Evolutionary conservation across 2,113 vertebrate genomes (phyloP), one percentile per base, ranked within the genome.

Genomic region (Carettochelys insculpta): DNA sequence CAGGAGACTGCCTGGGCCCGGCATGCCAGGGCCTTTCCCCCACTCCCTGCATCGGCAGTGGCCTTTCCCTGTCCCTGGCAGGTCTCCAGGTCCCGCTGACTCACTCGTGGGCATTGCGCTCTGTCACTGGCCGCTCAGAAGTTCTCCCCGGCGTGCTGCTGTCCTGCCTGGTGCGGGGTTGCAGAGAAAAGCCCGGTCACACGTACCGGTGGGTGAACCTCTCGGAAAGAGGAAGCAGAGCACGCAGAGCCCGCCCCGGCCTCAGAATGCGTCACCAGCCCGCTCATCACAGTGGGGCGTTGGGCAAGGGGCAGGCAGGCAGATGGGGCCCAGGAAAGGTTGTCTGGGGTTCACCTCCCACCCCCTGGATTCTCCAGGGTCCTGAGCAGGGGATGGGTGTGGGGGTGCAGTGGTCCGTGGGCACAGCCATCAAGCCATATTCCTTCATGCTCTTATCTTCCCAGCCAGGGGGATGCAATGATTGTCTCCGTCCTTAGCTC

Each of bases 201-300:
- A 47, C 20, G 5, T 0, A 0, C 0, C 85, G 3, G 47, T 81
- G 34, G 38, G 17, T 0, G 0, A 34, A 8, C 19, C 20, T 3
- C 1, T 54, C n/a, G 85, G 54, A 31, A 87, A 85, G 47, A 51
- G 87, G 16, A 41, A 3, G 1, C 80, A 78, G 5, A 75, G 5
- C 0, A 0, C 85, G 80, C n/a, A 38, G 43, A 86, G 80, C 50
- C 56, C n/a, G 8, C 0, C 0, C 0, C 0, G n/a, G 38, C 88
- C 84, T 12, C 19, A 0, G 1, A 2, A 2, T 80, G 78, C 86
- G 50, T 77, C 85, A 89, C 79, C 1, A 0, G 52, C 48, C 16
- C 0, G 1, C 48, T 73, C 0, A 3, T 81, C 73, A 25, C 56
- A 73, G 29, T 53, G 56, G 75, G 1, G 0, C 5, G 34, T 0